Conservation (phyloP, 1,140 invertebrate genomes). For the Drosophila leontia region DNA sequence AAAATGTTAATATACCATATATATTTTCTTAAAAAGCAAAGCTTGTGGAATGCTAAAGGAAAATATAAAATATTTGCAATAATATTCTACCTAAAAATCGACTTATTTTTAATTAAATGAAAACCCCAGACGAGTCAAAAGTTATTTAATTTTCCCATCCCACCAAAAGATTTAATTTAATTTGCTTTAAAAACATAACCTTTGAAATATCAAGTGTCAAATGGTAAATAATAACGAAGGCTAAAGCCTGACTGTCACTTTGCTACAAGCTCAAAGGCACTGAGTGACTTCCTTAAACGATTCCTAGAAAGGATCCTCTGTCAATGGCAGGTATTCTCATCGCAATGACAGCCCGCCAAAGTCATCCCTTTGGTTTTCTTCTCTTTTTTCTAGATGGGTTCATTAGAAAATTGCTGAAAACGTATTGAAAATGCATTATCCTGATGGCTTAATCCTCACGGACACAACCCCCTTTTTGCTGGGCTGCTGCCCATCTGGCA, state of each 20-base stretch:
- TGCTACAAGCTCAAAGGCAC: background rate
- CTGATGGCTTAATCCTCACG: slow-evolving; percentile 66
- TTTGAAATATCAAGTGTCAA: slow-evolving; percentile 4
- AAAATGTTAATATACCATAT: too few species aligned
- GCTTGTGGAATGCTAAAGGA: background rate
- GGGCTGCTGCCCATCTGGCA: slow-evolving; percentile 20
- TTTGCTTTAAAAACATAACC: background rate
- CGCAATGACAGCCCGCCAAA: slow-evolving; percentile 14
- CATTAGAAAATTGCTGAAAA: slow-evolving; percentile 69
- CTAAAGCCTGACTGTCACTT: slow-evolving; percentile 3
- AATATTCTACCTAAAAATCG: background rate
- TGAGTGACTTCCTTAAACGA: background rate
- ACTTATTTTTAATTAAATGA: background rate
- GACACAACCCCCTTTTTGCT: background rate
- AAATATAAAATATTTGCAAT: background rate
- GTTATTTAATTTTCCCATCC: background rate
- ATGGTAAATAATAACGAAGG: background rate
- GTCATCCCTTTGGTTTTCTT: background rate
- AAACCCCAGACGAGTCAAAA: background rate
- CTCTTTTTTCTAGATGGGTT: background rate
- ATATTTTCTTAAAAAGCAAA: background rate
- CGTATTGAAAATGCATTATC: slow-evolving; percentile 77
- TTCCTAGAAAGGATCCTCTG: slow-evolving; percentile 18
- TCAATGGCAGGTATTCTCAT: slow-evolving; percentile 21
- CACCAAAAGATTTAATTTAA: too few species aligned